Conservation (phyloP, 2,113 vertebrate species). For the Otocyon megalotis region DNA sequence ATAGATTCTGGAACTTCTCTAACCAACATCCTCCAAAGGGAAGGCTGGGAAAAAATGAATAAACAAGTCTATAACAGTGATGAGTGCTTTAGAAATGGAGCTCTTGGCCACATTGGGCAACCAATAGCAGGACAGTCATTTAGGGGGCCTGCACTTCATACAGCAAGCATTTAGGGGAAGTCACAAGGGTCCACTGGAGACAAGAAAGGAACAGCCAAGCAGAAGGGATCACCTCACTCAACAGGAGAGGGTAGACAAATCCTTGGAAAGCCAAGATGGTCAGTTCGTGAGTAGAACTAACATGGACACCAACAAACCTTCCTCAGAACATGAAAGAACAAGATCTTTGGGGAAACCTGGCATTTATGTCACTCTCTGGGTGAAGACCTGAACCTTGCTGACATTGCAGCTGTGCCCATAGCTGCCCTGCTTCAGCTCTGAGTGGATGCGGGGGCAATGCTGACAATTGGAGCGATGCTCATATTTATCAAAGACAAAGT, state of each 20-base stretch:
- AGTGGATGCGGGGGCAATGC: not conserved
- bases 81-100: not conserved
- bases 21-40: not conserved
- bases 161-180: not conserved
- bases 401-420: accelerated
- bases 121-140: not conserved
- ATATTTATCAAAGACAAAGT: not conserved
- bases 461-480: not conserved
- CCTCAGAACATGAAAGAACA: not conserved
- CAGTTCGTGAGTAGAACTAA: too few relatives aligned
- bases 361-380: accelerated
- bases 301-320: not conserved
- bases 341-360: not conserved
- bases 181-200: not conserved
- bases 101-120: not conserved
- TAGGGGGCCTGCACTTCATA: not conserved
- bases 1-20: not conserved
- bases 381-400: not conserved
- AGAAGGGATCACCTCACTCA: not conserved
- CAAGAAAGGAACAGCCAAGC: not conserved
- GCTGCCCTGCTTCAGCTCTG: accelerated
- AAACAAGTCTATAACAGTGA: not conserved
- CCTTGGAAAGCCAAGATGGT: not conserved
- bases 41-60: not conserved
- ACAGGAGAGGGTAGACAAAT: too few relatives aligned